Base-by-base conservation (phyloP, 2,888 invertebrate species). In the Tipula helvola region DNA sequence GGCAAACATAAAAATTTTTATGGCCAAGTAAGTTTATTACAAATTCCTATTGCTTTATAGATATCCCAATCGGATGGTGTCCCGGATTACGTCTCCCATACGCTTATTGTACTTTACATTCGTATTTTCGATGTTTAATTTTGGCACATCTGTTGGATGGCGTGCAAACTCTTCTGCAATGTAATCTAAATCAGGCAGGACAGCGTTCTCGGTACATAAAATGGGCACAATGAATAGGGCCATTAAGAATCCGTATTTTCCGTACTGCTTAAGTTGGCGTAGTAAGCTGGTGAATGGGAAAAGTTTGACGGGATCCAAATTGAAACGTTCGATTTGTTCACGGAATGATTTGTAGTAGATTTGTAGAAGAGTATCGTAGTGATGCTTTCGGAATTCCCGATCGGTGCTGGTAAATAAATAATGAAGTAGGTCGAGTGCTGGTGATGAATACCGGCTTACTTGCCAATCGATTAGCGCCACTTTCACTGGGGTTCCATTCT, bases 1-100 rank as follows among this genome's bases (percentile, higher is more conserved):
- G 98, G 98, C 2, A 94, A 95, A 88, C 93, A 95, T 88, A 94
- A 93, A 90, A 96, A 96, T 88, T 93, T 93, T 88, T 98, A 98
- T 92, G 98, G 97, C 88, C 94, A 95, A 93, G 96, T 96, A 91
- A 88, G 90, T 88, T 44, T 39, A 86, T 18, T 18, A 13, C 36
- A 28, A 44, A 41, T n/a, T n/a, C 12, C 13, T 85, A 36, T 39
- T 5, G 13, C 8, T 87, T 87, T 87, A 88, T n/a, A 88, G 86
- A 87, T 87, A 88, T 57, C 87, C 87, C 12, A 86, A 87, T 85
- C 86, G 83, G 2, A 87, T 28, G 12, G 71, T 57, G 86, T 88
- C 88, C 10, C 86, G 42, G n/a, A 87, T 86, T 1, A 87, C 83
- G 5, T 52, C 88, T n/a, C 87, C 39, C 85, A 88, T 87, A 83